A percentile compares a stretch with the other conserved stretches of the same genome.
phyloP scores from a whole-genome alignment of 2,113 vertebrate genomes.

The Pungitius pungitius region DNA sequence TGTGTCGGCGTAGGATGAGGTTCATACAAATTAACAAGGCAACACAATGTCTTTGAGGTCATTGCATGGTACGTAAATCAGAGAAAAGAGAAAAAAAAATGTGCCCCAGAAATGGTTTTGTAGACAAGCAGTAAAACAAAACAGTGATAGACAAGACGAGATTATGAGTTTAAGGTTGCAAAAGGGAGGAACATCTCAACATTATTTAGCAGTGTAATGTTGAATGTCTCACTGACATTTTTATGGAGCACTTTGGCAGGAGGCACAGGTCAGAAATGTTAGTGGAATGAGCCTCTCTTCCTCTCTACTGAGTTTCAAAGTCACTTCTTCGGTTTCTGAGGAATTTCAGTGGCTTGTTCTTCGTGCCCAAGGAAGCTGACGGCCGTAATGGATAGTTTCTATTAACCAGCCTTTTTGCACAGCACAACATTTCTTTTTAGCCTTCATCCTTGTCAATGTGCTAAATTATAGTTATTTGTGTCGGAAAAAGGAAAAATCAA shows the following conservation, averaged over 20 bases:
- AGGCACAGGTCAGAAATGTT: constrained; percentile 37
- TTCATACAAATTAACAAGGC: constrained; percentile 30
- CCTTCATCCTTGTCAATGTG: constrained; percentile 31
- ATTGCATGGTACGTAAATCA: neutral
- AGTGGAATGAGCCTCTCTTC: constrained; percentile 41
- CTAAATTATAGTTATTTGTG: constrained; percentile 13
- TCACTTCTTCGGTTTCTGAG: constrained; percentile 41
- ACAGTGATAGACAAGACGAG: neutral
- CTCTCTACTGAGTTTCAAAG: constrained; percentile 25
- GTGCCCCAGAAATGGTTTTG: neutral
- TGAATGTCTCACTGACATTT: constrained; percentile 73
- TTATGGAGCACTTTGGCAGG: constrained; percentile 17
- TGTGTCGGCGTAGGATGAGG: constrained; percentile 20
- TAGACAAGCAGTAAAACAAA: constrained; percentile 7
- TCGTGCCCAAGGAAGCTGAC: constrained; percentile 22
- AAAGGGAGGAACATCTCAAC: constrained; percentile 41
- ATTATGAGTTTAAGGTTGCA: constrained; percentile 21
- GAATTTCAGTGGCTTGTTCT: constrained; percentile 72
- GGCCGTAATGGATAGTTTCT: constrained; percentile 39
- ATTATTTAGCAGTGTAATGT: constrained; percentile 58
- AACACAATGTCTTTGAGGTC: constrained; percentile 15
- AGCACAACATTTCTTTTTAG: constrained; percentile 6
- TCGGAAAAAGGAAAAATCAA: constrained; percentile 29
- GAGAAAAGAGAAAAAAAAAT: neutral
- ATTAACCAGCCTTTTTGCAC: constrained; percentile 15